Conservation (phyloP, 2,888 invertebrate species). For the Fissipunctia ypsillon region DNA sequence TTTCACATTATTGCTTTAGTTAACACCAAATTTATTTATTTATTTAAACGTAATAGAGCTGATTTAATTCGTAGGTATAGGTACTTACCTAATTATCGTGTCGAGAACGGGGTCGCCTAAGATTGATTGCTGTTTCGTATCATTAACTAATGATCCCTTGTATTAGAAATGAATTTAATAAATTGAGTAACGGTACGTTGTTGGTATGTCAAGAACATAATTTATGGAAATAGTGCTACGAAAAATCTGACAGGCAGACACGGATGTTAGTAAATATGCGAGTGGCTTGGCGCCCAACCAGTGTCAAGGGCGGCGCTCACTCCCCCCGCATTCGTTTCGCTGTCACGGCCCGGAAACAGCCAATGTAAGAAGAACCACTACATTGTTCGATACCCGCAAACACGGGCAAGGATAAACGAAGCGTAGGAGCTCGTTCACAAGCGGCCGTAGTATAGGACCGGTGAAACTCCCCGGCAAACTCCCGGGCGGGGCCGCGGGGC, state of each 20-base stretch:
- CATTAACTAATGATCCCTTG: conserved; percentile 41
- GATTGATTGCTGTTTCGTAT: conserved; percentile 44
- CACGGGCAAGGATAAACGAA: conserved; percentile 56
- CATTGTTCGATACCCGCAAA: conserved; percentile 64
- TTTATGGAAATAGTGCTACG: conserved; percentile 39
- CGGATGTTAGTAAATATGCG: conserved; percentile 78
- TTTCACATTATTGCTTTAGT: conserved; percentile 2
- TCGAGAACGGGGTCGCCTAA: conserved; percentile 31
- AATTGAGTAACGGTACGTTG: conserved; percentile 29
- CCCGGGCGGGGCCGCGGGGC: conserved; percentile 69
- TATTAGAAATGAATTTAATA: conserved; percentile 39
- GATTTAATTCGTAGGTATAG: conserved; percentile 26
- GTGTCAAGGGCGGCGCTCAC: conserved; percentile 84
- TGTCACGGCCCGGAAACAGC: conserved; percentile 59
- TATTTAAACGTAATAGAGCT: conserved; percentile 15
- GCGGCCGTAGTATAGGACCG: conserved; percentile 57
- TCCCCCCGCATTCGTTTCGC: conserved; percentile 67
- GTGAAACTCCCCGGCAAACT: conserved; percentile 54
- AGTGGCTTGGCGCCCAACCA: conserved; percentile 74
- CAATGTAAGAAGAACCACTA: conserved; percentile 72
- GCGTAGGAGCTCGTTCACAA: conserved; percentile 67
- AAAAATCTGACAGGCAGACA: conserved; percentile 50
- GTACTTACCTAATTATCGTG: conserved; percentile 39
- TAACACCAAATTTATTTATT: conserved; percentile 6
- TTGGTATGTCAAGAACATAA: conserved; percentile 37